A percentile compares a stretch with the other conserved stretches of the same genome.
Conservation (phyloP, 2,888 invertebrate species). For the Mantis religiosa region DNA sequence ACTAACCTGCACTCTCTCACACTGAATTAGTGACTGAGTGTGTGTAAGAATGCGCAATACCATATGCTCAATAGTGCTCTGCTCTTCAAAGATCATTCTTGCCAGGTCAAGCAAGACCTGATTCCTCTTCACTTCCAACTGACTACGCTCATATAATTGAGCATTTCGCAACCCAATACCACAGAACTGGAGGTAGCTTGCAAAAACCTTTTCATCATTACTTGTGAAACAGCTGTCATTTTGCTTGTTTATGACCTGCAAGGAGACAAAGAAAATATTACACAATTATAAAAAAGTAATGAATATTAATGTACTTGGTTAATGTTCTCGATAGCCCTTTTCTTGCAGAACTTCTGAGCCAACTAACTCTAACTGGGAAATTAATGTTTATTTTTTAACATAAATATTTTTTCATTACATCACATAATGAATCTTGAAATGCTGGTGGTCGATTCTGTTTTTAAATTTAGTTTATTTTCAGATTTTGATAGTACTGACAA, state of each 20-base stretch:
- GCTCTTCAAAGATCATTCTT: slow-evolving; percentile 95
- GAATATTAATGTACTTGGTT: no score
- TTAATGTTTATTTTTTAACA: no score
- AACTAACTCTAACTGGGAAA: no score
- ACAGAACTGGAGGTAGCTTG: slow-evolving; percentile 92
- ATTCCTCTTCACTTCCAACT: slow-evolving; percentile 91
- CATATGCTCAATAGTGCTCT: slow-evolving; percentile 93
- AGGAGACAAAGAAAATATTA: slow-evolving; percentile 24
- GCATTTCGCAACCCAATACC: slow-evolving; percentile 93
- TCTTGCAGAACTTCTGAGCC: no score
- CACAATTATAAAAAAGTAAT: neutral
- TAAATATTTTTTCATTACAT: no score
- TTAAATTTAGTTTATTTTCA: no score
- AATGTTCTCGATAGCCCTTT: no score
- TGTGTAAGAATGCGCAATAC: slow-evolving; percentile 89
- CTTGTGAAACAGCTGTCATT: slow-evolving; percentile 78
- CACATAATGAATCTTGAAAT: no score
- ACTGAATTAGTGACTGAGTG: slow-evolving; percentile 89
- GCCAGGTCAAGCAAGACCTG: slow-evolving; percentile 91
- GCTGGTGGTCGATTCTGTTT: no score
- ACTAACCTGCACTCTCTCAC: slow-evolving; percentile 87
- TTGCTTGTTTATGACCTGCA: slow-evolving; percentile 83
- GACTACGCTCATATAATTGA: slow-evolving; percentile 92
- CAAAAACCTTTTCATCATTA: slow-evolving; percentile 86
- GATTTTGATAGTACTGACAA: no score